These are phyloP conservation scores for Ceratotherium simum DNA, from an alignment of 2,113 vertebrate genomes.

Conservation along the genomic window DNA sequence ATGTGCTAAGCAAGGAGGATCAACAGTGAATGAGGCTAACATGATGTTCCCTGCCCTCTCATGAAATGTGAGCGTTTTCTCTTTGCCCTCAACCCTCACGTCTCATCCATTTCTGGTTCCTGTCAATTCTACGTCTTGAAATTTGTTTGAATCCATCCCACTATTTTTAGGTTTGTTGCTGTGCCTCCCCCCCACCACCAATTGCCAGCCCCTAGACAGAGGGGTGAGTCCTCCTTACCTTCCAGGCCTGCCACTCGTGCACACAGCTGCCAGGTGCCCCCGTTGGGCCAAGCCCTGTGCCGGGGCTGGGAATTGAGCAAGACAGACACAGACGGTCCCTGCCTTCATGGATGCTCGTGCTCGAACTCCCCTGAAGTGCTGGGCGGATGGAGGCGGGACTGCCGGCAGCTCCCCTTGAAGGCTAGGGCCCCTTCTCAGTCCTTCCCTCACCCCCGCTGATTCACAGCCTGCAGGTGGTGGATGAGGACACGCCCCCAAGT, in stretches of 20 bases:
- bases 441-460: background rate
- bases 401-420: background rate
- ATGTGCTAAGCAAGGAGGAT: background rate
- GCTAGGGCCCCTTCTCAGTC: background rate
- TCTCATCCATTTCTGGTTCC: background rate
- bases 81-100: background rate
- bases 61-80: background rate
- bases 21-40: background rate
- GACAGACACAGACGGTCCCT: background rate
- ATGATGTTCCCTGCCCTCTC: background rate
- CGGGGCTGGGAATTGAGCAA: background rate
- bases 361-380: background rate
- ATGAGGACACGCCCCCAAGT: background rate
- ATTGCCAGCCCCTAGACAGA: background rate
- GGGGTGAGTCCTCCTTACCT: background rate
- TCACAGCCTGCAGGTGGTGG: background rate
- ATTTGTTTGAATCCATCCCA: background rate
- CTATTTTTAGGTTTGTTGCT: background rate
- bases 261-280: background rate
- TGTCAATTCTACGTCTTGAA: background rate
- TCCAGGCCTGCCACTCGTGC: background rate
- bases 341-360: background rate
- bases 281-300: background rate
- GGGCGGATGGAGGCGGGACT: background rate
- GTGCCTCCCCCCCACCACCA: background rate